Conservation (phyloP, 2,888 invertebrate genomes). For the Drosophila anceps region DNA sequence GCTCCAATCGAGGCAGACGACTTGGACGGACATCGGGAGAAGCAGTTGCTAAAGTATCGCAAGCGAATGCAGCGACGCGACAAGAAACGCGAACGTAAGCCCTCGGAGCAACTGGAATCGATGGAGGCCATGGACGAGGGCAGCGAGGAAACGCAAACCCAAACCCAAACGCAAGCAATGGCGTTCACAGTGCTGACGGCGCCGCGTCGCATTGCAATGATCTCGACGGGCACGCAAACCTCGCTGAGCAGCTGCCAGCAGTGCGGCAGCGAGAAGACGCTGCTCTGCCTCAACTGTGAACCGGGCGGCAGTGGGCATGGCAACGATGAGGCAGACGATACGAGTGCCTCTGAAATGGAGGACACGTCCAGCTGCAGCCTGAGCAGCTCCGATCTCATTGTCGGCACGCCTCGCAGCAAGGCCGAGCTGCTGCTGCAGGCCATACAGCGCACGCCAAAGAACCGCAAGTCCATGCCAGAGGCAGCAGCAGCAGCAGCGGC, state of each 20-base stretch:
- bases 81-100: conserved; percentile 80
- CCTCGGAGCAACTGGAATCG: conserved; percentile 41
- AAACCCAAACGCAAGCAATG: conserved; percentile 29
- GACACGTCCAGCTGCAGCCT: conserved; percentile 72
- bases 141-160: conserved; percentile 49
- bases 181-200: conserved; percentile 26
- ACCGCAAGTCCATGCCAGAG: conserved; percentile 67
- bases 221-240: conserved; percentile 85
- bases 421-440: conserved; percentile 87
- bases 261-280: conserved; percentile 84
- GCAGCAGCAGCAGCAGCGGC: conserved; percentile 17
- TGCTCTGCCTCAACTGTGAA: conserved; percentile 83
- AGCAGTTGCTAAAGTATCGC: conserved; percentile 85
- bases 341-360: conserved; percentile 69
- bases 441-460: conserved; percentile 86
- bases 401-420: conserved; percentile 85
- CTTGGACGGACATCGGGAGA: conserved; percentile 82
- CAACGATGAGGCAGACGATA: conserved; percentile 31
- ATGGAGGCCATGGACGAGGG: conserved; percentile 79
- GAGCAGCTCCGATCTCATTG: conserved; percentile 78
- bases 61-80: conserved; percentile 85
- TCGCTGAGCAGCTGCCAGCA: conserved; percentile 76
- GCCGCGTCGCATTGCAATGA: conserved; percentile 80
- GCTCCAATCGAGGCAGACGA: conserved; percentile 51
- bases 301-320: conserved; percentile 5